Evolutionary conservation across 2,113 vertebrate genomes (phyloP).

Genomic region (Macquaria australasica): DNA sequence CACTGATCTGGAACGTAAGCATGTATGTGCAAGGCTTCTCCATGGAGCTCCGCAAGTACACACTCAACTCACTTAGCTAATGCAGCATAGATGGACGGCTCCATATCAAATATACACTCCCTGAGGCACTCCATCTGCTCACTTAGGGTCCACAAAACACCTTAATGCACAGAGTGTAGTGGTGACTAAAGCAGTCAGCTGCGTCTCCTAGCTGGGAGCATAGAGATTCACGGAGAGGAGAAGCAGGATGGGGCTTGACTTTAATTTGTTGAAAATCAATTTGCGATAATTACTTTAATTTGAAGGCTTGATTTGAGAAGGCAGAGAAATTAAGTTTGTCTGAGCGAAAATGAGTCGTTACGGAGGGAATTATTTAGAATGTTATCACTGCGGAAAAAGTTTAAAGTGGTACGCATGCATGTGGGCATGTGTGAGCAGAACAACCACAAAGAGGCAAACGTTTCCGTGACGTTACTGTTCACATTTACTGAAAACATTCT

Average conservation of each 20-base stretch:
- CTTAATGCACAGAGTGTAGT: slow-evolving; percentile 12
- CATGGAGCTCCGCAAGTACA: neutral
- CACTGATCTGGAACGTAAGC: neutral
- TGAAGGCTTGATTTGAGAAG: slow-evolving; percentile 60
- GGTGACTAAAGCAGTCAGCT: slow-evolving; percentile 32
- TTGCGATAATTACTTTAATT: slow-evolving; percentile 68
- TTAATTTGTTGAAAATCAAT: slow-evolving; percentile 70
- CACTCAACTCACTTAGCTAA: slow-evolving; percentile 5
- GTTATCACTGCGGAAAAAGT: slow-evolving; percentile 10
- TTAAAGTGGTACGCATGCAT: neutral
- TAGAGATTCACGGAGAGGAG: slow-evolving; percentile 34
- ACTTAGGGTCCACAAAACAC: slow-evolving; percentile 37
- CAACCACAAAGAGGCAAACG: neutral
- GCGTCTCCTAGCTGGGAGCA: slow-evolving; percentile 23
- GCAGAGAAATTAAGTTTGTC: slow-evolving; percentile 46
- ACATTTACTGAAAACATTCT: neutral
- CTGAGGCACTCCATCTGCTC: slow-evolving; percentile 56
- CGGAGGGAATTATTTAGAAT: slow-evolving; percentile 35
- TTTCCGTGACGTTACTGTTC: neutral
- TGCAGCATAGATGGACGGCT: slow-evolving; percentile 20
- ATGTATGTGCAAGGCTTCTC: neutral
- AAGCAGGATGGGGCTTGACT: slow-evolving; percentile 32
- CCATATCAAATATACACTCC: slow-evolving; percentile 34
- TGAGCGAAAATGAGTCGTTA: slow-evolving; percentile 35
- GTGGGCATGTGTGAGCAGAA: neutral